These are phyloP conservation scores for Stigmatopora argus DNA, from an alignment of 2,113 vertebrate species.

Conservation along the genomic window DNA sequence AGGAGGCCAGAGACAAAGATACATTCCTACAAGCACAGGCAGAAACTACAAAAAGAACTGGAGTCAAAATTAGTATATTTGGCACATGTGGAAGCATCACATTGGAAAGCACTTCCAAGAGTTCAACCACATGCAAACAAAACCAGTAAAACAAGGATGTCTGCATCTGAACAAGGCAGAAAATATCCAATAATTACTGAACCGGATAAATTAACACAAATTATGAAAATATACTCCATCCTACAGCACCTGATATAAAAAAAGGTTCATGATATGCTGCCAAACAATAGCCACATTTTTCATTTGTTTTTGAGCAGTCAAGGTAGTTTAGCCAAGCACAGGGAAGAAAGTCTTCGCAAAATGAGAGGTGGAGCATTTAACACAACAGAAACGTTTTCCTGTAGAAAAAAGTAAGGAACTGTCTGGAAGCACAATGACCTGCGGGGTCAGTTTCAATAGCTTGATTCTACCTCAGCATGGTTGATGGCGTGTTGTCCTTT, in stretches of 20 bases:
- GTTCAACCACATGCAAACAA: not conserved
- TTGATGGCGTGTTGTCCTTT: not conserved
- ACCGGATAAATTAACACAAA: not conserved
- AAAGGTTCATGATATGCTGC: not conserved
- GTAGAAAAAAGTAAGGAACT: not conserved
- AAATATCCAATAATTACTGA: not conserved
- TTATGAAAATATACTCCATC: not conserved
- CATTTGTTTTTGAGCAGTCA: not conserved
- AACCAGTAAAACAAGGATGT: not conserved
- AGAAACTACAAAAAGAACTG: not conserved
- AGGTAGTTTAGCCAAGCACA: not conserved
- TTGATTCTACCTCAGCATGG: too few species aligned
- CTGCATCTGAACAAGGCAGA: not conserved
- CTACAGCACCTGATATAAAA: not conserved
- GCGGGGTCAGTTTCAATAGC: not conserved
- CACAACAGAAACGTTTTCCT: not conserved
- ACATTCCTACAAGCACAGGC: not conserved
- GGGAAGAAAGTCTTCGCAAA: not conserved
- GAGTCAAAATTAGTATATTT: not conserved
- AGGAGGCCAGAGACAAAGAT: not conserved
- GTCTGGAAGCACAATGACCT: not conserved
- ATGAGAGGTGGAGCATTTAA: not conserved
- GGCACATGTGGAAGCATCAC: not conserved
- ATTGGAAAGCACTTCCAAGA: not conserved
- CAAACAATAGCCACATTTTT: not conserved